Evolutionary conservation across 2,113 vertebrate species (phyloP).

Genomic region (Centropus bengalensis): DNA sequence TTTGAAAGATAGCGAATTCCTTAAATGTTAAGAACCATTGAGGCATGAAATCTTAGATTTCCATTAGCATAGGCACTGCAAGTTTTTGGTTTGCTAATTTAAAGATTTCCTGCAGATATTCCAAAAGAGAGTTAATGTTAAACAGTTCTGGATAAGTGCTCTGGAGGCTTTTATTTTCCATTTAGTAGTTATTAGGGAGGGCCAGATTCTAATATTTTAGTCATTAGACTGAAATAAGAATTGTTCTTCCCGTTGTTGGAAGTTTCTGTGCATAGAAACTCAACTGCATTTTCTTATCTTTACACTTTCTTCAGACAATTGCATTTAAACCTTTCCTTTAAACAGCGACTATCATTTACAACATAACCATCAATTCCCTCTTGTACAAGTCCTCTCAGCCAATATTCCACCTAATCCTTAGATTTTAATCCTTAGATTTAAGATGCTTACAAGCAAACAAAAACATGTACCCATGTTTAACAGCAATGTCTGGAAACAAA

Average conservation of each 20-base stretch:
- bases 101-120: background rate
- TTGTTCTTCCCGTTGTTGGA: background rate
- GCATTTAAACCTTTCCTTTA: background rate
- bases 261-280: background rate
- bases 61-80: background rate
- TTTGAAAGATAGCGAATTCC: background rate
- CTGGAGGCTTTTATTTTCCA: background rate
- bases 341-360: background rate
- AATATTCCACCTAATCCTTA: background rate
- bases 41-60: background rate
- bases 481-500: background rate
- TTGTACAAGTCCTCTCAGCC: background rate
- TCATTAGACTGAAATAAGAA: background rate
- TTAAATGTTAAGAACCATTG: background rate
- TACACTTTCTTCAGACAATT: background rate
- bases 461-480: background rate
- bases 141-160: background rate
- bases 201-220: background rate
- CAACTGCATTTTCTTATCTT: background rate
- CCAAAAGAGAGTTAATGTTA: background rate
- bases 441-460: background rate
- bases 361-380: background rate
- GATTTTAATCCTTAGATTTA: background rate
- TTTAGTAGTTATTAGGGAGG: background rate
- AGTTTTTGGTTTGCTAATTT: background rate